Conservation (phyloP, 2,113 vertebrate species). For the Podilymbus podiceps region DNA sequence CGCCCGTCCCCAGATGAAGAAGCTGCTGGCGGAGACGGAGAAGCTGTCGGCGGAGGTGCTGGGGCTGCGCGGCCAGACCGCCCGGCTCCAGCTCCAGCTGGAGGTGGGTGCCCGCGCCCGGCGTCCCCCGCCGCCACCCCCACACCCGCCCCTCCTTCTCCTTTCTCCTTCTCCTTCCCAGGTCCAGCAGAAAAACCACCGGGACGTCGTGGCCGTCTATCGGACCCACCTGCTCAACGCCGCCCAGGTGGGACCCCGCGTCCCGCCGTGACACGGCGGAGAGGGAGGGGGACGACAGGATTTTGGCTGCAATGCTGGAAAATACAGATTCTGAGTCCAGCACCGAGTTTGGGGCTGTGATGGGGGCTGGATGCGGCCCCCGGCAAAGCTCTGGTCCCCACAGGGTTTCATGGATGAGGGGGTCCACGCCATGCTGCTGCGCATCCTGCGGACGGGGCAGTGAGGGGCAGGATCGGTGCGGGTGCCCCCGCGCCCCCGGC, state of each 20-base stretch:
- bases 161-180: neutral
- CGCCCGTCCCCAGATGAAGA: constrained; percentile 66
- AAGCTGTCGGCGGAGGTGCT: constrained; percentile 69
- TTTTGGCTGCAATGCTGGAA: neutral
- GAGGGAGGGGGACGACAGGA: neutral
- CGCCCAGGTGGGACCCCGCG: constrained; percentile 56
- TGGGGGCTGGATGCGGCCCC: too few species aligned
- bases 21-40: constrained; percentile 67
- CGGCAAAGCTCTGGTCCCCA: neutral
- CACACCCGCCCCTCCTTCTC: too few species aligned
- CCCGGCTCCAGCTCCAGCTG: constrained; percentile 48
- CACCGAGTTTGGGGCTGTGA: too few species aligned
- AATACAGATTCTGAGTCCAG: neutral
- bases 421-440: constrained; percentile 56
- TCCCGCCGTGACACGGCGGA: neutral
- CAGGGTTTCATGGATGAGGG: constrained; percentile 73
- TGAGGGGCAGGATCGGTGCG: neutral
- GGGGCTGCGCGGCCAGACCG: constrained; percentile 42
- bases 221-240: constrained; percentile 71
- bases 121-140: fast-evolving
- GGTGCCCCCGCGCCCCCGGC: fast-evolving
- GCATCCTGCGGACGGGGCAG: constrained; percentile 56
- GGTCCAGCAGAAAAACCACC: constrained; percentile 70
- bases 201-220: constrained; percentile 66
- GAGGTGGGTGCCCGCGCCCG: constrained; percentile 27